Percentiles rank a stretch among this genome's conserved stretches.
Conservation (phyloP, 2,113 vertebrate genomes). For the Cardinalis cardinalis region DNA sequence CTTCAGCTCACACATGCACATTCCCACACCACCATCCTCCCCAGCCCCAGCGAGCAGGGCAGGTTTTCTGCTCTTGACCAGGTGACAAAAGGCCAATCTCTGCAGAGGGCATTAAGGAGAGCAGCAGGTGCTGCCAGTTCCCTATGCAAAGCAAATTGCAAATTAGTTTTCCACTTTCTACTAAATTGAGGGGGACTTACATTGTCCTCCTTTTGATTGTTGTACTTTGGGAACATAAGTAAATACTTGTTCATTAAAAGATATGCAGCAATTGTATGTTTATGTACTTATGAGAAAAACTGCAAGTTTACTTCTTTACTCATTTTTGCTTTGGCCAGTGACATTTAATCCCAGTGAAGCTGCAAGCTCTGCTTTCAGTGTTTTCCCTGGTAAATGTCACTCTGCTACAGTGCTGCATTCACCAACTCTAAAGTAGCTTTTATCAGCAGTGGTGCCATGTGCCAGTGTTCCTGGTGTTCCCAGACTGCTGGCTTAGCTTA, state of each 20-base stretch:
- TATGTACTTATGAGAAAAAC: not conserved
- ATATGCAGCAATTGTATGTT: not conserved
- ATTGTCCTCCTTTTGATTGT: not conserved
- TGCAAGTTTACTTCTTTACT: constrained; percentile 15
- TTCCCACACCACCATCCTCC: too few species aligned
- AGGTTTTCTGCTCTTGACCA: not conserved
- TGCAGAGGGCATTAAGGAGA: not conserved
- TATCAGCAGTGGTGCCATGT: constrained; percentile 44
- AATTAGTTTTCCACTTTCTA: not conserved
- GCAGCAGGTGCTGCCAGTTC: not conserved
- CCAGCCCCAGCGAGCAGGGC: not conserved
- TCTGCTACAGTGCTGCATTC: constrained; percentile 64
- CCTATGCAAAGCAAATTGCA: not conserved
- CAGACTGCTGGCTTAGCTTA: constrained; percentile 11
- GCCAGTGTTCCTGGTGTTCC: constrained; percentile 24
- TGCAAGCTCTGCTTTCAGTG: constrained; percentile 50
- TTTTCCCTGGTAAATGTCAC: constrained; percentile 70
- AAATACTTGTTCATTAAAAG: not conserved
- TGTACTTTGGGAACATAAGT: not conserved
- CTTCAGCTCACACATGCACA: not conserved
- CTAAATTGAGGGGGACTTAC: not conserved
- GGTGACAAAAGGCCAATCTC: not conserved
- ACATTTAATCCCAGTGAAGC: constrained; percentile 59
- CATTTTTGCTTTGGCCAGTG: constrained; percentile 10
- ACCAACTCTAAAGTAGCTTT: constrained; percentile 60